Evolutionary conservation across 2,113 vertebrate genomes (phyloP), one percentile per base, ranked within the genome.

Genomic region (Mungos mungo): DNA sequence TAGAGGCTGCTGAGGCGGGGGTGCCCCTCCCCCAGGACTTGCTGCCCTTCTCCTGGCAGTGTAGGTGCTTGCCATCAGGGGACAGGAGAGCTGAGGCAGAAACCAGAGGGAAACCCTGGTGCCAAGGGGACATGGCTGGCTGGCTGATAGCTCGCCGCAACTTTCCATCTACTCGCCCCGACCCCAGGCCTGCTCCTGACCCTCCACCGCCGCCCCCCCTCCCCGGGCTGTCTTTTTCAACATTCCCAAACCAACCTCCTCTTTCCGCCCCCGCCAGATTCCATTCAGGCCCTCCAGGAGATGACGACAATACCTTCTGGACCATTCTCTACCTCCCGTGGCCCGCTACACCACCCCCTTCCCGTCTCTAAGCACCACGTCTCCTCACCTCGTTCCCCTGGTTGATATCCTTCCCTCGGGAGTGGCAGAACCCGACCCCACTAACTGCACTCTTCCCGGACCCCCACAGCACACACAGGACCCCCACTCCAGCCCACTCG

Each of bases 301-400:
- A 83, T 0, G 33, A 2, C 0, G 10, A 47, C 18, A n/a, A 7
- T 2, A 23, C 23, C 52, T 23, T 76, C 31, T 23, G 18, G 47
- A 33, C 11, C 4, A 10, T 27, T 13, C 35, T 71, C 47, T 41
- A n/a, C 19, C 7, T 52, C 12, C 35, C 18, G 13, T 2, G 57
- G 57, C 23, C 57, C 7, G 21, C 57, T 60, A 60, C 57, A 60
- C 21, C 21, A 10, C 57, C 7, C 8, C 18, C 57, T 7, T 60
- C 8, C 57, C 25, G 10, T 1, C 33, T 10, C n/a, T 35, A 33
- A 1, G 69, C 57, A 16, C 2, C 0, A 8, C 9, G 19, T 31
- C 74, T 2, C 12, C 74, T 29, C 3, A 68, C 50, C 52, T 71
- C n/a, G 19, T 2, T 33, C 5, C 21, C n/a, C 23, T 1, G 54